Base-by-base conservation (phyloP, 2,113 vertebrate species). In the Chionodraco myersi region DNA sequence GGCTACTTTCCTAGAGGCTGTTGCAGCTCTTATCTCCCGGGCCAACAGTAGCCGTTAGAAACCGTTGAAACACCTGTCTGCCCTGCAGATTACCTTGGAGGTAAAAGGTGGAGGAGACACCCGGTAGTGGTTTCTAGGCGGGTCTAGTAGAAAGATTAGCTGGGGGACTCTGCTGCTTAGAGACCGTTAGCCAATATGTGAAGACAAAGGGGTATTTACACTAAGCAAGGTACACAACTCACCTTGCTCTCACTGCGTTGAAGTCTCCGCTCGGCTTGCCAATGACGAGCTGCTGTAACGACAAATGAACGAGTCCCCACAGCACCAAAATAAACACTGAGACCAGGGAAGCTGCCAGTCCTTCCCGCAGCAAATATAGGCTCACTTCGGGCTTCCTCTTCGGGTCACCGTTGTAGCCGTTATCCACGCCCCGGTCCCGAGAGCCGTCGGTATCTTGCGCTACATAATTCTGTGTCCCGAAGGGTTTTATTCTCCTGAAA, bases 301-400 rank as follows among this genome's bases (percentile, higher is more conserved):
- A 96, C 23, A 95, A 70, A 72, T 94, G 93, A 83, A 96, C 94
- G 5, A 95, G 89, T 75, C 64, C 89, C 95, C 95, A 96, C 70
- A 95, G 88, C 80, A 85, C 69, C 80, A 90, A 68, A 67, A 96
- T 83, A 83, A 96, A 96, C 75, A 91, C 88, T 14, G 86, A 81
- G 63, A 95, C 87, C 67, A 95, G 86, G 13, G 82, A 79, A 57
- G 86, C 86, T n/a, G 89, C 90, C 47, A 85, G 80, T 15, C 88
- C 92, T 80, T 96, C 95, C 34, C 88, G 85, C 51, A 95, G 91
- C 86, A 93, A 49, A 73, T 83, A 84, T 21, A 92, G 71, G 62
- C 83, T 89, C 63, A 93, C 92, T 58, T 91, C 92, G 51, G 91
- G 88, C 66, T 95, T 94, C 81, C 82, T 90, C 83, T 92, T 88